Conservation (phyloP, 1,140 invertebrate species). For the Eupristina koningsbergeri region DNA sequence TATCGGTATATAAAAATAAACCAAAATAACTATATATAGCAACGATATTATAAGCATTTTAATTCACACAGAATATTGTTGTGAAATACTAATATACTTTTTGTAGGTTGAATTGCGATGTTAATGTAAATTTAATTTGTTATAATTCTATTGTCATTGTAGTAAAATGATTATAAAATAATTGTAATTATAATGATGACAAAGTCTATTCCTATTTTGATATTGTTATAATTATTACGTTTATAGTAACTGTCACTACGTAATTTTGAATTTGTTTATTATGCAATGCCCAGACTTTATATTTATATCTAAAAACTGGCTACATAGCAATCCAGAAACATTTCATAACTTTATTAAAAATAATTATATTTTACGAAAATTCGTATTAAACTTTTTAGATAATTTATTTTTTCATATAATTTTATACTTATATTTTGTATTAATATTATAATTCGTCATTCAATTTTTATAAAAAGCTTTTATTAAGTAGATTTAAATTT, state of each 20-base stretch:
- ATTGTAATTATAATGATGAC: constrained; percentile 38
- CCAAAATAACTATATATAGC: constrained; percentile 20
- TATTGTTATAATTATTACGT: constrained; percentile 44
- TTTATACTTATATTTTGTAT: constrained; percentile 20
- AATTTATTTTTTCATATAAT: too few relatives aligned
- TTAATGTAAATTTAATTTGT: constrained; percentile 32
- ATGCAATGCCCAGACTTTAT: constrained; percentile 28
- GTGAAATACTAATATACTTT: constrained; percentile 29
- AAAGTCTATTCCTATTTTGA: constrained; percentile 38
- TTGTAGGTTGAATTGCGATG: constrained; percentile 19
- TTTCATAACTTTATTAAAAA: constrained; percentile 11
- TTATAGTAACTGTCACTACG: constrained; percentile 44
- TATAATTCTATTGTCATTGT: constrained; percentile 36
- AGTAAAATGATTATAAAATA: constrained; percentile 40
- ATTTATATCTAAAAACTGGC: constrained; percentile 35
- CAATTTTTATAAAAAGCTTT: constrained; percentile 11
- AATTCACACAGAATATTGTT: constrained; percentile 21
- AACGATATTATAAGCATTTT: constrained; percentile 12
- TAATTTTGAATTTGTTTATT: constrained; percentile 24
- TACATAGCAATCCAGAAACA: neutral
- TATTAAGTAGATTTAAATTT: constrained; percentile 12
- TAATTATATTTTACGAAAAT: neutral
- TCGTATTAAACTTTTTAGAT: too few relatives aligned
- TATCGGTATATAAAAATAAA: constrained; percentile 35
- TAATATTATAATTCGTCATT: neutral